Percentiles rank a stretch among this genome's conserved stretches.
phyloP scores from a whole-genome alignment of 2,888 invertebrate genomes.

The Lasius platythorax region DNA sequence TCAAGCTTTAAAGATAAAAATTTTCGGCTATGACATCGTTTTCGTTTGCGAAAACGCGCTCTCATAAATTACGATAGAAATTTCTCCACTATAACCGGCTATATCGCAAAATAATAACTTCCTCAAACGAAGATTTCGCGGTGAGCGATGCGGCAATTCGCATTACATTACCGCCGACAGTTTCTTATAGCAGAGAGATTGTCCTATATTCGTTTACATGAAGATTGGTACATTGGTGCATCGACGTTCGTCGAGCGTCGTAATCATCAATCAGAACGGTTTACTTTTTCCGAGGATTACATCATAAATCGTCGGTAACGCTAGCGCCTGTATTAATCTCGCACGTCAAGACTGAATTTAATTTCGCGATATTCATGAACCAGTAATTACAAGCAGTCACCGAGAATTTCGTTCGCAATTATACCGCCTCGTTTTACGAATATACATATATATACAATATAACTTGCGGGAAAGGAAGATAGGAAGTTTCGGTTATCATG shows the following conservation, averaged over 20 bases:
- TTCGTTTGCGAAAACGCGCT: not conserved
- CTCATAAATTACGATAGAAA: not conserved
- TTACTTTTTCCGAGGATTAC: not conserved
- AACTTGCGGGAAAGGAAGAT: not conserved
- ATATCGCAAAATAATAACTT: not conserved
- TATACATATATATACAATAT: conserved; percentile 2
- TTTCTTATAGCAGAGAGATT: not conserved
- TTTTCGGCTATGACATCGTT: not conserved
- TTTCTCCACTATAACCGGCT: not conserved
- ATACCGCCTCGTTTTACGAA: conserved; percentile 28
- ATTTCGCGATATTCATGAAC: conserved; percentile 44
- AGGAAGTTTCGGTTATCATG: conserved; percentile 26
- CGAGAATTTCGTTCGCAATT: conserved; percentile 65
- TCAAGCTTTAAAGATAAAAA: too few relatives aligned
- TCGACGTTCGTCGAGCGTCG: not conserved
- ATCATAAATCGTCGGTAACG: conserved; percentile 7
- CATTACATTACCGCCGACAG: not conserved
- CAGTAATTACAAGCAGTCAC: conserved; percentile 61
- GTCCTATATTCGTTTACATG: not conserved
- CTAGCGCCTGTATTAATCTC: conserved; percentile 37
- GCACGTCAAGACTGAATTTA: conserved; percentile 37
- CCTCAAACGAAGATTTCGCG: not conserved
- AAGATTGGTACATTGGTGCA: conserved; percentile 2
- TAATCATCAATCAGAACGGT: not conserved
- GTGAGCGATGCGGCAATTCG: not conserved